Evolutionary conservation across 2,797 vertebrate genomes (phyloP).

Genomic region (Diplodus sargus): DNA sequence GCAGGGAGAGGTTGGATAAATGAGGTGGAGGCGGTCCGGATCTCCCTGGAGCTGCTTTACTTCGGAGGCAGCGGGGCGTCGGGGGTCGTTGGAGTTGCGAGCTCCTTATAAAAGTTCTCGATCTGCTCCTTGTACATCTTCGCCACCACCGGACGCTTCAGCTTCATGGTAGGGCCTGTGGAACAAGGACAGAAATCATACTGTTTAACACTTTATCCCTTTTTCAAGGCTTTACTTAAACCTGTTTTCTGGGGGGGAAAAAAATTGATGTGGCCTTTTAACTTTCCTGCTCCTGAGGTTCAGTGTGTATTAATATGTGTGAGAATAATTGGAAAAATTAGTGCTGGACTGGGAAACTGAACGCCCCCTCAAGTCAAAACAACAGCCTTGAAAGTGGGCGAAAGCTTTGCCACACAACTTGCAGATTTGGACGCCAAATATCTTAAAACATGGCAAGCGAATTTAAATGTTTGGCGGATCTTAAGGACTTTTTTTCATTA

Average conservation of each 20-base stretch:
- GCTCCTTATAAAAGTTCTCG: constrained; percentile 88
- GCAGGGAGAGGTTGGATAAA: constrained; percentile 7
- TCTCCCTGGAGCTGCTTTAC: constrained; percentile 53
- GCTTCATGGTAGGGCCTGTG: constrained; percentile 93
- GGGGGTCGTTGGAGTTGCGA: constrained; percentile 81
- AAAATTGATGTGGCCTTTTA: background rate
- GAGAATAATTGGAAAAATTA: too few relatives aligned
- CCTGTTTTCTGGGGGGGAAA: too few relatives aligned
- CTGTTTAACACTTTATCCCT: background rate
- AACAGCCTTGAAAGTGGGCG: too few relatives aligned
- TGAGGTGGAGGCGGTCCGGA: constrained; percentile 9
- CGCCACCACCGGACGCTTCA: constrained; percentile 87
- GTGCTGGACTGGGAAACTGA: too few relatives aligned
- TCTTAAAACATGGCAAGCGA: too few relatives aligned
- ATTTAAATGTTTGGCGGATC: too few relatives aligned
- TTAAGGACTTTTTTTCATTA: too few relatives aligned
- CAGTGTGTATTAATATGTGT: background rate
- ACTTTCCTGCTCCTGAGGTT: background rate
- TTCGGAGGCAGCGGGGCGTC: constrained; percentile 81
- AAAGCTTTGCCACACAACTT: too few relatives aligned
- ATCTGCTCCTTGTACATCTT: constrained; percentile 91
- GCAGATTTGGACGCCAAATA: too few relatives aligned
- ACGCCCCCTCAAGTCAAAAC: too few relatives aligned
- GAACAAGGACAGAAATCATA: background rate
- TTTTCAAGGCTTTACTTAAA: background rate